A percentile compares a stretch with the other conserved stretches of the same genome.
Evolutionary conservation across 2,888 invertebrate species (phyloP).

Genomic region (Lochmaea crataegi): DNA sequence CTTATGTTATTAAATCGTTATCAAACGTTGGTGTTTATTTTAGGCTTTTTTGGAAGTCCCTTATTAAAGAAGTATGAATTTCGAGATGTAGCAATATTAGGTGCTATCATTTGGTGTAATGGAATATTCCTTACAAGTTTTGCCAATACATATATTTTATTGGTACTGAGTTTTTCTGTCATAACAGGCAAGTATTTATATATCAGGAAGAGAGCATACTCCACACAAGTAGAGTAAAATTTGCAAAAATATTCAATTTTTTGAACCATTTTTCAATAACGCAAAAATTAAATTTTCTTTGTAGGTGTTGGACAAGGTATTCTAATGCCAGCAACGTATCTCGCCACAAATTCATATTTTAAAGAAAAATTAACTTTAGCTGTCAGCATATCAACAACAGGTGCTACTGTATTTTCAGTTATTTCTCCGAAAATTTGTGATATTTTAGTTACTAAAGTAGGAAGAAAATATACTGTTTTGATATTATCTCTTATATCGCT

Average conservation of each 20-base stretch:
- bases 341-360: constrained; percentile 67
- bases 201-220: too few relatives aligned
- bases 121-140: constrained; percentile 64
- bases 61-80: constrained; percentile 64
- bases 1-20: background rate
- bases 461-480: constrained; percentile 65
- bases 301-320: constrained; percentile 67
- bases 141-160: constrained; percentile 60
- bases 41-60: constrained; percentile 64
- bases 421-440: constrained; percentile 67
- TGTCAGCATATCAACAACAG: constrained; percentile 65
- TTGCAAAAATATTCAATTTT: too few relatives aligned
- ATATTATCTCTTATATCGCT: constrained; percentile 66
- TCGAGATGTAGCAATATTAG: constrained; percentile 62
- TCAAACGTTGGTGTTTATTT: constrained; percentile 43
- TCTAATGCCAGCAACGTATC: constrained; percentile 64
- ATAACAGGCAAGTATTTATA: constrained; percentile 53
- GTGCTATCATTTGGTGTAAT: constrained; percentile 61
- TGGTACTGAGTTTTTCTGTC: constrained; percentile 63
- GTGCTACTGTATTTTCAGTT: constrained; percentile 66
- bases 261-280: too few relatives aligned
- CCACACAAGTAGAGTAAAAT: too few relatives aligned
- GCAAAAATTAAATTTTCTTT: constrained; percentile 38
- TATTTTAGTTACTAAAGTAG: constrained; percentile 60
- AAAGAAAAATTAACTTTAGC: constrained; percentile 66